phyloP scores from a whole-genome alignment of 2,797 vertebrate genomes.

The Cuniculus paca region DNA sequence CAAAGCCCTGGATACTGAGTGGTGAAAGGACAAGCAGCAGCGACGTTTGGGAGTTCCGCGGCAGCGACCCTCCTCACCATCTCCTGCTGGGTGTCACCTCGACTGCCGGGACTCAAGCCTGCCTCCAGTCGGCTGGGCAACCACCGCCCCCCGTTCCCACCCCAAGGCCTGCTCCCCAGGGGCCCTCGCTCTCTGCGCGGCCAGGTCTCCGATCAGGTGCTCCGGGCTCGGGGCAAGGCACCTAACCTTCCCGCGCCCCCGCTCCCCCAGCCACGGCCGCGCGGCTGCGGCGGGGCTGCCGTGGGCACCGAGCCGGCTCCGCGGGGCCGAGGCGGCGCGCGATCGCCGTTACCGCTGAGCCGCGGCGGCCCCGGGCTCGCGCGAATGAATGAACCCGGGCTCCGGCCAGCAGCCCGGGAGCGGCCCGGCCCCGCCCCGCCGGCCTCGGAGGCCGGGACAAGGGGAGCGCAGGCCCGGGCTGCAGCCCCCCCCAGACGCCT shows the following conservation, averaged over 20 bases:
- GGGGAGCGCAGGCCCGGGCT: neutral
- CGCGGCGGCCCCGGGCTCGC: neutral
- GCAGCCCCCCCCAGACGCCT: neutral
- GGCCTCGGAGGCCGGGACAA: neutral
- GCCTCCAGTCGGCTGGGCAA: neutral
- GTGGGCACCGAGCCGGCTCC: neutral
- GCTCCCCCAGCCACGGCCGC: neutral
- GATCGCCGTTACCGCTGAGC: neutral
- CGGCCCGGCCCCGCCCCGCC: neutral
- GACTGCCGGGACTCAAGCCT: neutral
- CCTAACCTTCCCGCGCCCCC: neutral
- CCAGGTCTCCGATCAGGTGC: neutral
- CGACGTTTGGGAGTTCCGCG: neutral
- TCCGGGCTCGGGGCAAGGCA: neutral
- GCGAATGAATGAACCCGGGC: conserved; percentile 59
- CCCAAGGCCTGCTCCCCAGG: neutral
- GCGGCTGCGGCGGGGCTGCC: neutral
- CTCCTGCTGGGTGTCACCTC: neutral
- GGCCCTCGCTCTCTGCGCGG: neutral
- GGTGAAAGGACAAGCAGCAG: neutral
- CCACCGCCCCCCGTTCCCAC: neutral
- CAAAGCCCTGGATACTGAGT: neutral
- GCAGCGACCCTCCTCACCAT: neutral
- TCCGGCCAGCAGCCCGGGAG: neutral
- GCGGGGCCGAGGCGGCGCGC: neutral